These are phyloP conservation scores for Phaonia tiefii DNA, from an alignment of 2,888 invertebrate species.

Conservation along the genomic window DNA sequence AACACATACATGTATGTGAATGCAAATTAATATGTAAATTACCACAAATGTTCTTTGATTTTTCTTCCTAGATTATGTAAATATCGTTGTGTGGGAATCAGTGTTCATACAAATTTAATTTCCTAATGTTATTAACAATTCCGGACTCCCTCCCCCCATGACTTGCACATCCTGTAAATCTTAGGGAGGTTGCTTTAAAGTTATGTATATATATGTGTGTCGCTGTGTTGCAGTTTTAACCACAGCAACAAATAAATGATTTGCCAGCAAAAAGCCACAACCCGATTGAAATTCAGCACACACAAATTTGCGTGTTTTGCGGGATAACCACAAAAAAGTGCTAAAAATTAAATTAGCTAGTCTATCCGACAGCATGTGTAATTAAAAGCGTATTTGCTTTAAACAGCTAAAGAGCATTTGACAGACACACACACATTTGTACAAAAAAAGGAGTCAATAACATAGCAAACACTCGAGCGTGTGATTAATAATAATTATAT, in stretches of 20 bases:
- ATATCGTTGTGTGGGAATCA: no score
- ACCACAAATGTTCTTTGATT: not conserved
- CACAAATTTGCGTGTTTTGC: not conserved
- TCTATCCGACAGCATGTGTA: slow-evolving; percentile 2
- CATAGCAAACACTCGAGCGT: not conserved
- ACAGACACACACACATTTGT: slow-evolving; percentile 1
- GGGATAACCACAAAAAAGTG: not conserved
- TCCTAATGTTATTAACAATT: no score
- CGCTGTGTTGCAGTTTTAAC: slow-evolving; percentile 13
- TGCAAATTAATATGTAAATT: slow-evolving; percentile 2
- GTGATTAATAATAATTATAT: no score
- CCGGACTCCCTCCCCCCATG: no score
- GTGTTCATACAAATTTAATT: no score
- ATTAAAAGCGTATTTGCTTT: slow-evolving; percentile 18
- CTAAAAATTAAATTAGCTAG: slow-evolving; percentile 18
- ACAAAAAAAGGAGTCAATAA: not conserved
- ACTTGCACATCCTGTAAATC: no score
- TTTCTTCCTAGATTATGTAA: not conserved
- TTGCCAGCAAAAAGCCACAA: slow-evolving; percentile 14
- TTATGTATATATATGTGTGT: not conserved
- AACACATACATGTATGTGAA: no score
- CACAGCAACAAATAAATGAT: slow-evolving; percentile 24
- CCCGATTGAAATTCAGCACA: not conserved
- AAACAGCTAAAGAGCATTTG: no score
- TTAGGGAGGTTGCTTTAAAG: not conserved